phyloP scores from a whole-genome alignment of 2,888 invertebrate genomes.

The Tetrapedia diversipes region DNA sequence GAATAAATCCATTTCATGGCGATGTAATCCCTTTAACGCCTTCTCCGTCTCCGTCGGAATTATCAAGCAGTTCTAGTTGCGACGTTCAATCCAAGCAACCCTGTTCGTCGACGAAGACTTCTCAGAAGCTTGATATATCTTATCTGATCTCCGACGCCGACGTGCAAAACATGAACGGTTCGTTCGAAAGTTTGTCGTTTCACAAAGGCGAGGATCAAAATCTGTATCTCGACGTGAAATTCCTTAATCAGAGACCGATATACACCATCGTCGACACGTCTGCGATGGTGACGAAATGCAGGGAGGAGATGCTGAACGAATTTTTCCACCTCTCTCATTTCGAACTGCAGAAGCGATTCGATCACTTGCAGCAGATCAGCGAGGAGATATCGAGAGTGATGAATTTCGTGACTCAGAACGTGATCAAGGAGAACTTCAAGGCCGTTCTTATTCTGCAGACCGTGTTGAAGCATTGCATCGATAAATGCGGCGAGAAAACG shows the following conservation, averaged over 20 bases:
- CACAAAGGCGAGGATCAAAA: conserved; percentile 48
- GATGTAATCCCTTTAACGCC: conserved; percentile 52
- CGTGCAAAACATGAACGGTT: background rate
- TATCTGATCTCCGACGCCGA: background rate
- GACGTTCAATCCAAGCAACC: conserved; percentile 51
- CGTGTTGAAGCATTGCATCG: conserved; percentile 40
- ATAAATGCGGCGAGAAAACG: conserved; percentile 9
- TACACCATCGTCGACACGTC: conserved; percentile 28
- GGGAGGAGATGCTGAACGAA: conserved; percentile 62
- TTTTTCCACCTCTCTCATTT: conserved; percentile 46
- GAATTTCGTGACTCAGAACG: conserved; percentile 43
- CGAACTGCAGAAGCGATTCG: conserved; percentile 63
- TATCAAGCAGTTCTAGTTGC: conserved; percentile 60
- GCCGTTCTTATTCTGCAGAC: conserved; percentile 57
- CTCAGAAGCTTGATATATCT: conserved; percentile 10
- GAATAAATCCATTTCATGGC: conserved; percentile 18
- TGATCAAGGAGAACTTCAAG: conserved; percentile 59
- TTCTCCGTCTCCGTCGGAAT: conserved; percentile 64
- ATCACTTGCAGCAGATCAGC: conserved; percentile 64
- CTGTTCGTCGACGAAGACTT: background rate
- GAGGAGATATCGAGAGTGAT: conserved; percentile 61
- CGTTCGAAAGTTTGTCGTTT: conserved; percentile 50
- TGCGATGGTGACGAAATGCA: conserved; percentile 51
- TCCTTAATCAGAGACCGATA: conserved; percentile 20
- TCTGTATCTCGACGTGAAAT: conserved; percentile 54